phyloP scores from a whole-genome alignment of 2,888 invertebrate genomes.

The Catocala sponsa region DNA sequence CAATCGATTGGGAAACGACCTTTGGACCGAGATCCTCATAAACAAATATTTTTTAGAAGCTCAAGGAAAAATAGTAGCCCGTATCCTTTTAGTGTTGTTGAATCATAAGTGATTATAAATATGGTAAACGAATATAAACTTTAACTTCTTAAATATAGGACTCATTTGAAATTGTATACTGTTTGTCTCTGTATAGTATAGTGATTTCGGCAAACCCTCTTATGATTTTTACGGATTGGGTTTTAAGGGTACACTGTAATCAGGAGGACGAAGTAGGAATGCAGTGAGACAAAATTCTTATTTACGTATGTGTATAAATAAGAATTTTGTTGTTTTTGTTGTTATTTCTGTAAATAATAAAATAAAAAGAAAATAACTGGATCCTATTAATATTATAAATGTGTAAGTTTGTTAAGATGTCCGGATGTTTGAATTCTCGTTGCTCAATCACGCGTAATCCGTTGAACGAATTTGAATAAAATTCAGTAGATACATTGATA shows the following conservation, averaged over 20 bases:
- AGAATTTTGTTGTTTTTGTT: no score
- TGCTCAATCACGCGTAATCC: no score
- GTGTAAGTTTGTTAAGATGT: no score
- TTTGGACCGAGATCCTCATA: slow-evolving; percentile 16
- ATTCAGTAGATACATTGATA: no score
- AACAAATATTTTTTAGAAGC: slow-evolving; percentile 25
- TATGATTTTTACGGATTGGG: neutral
- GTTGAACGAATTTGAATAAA: no score
- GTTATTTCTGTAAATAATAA: no score
- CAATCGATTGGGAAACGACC: slow-evolving; percentile 29
- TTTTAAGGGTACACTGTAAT: neutral
- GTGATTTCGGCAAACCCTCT: neutral
- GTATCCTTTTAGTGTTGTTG: slow-evolving; percentile 1
- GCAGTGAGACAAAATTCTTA: no score
- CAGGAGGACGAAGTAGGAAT: neutral
- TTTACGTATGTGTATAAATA: no score
- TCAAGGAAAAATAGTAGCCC: slow-evolving; percentile 10
- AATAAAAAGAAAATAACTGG: no score
- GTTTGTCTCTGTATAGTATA: neutral
- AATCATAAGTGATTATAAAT: neutral
- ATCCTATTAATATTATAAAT: no score
- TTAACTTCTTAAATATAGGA: neutral
- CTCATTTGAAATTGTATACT: neutral
- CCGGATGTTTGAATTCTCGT: no score
- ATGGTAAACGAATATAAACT: neutral